Base-by-base conservation (phyloP, 1,140 invertebrate genomes). In the Drosophila elegans region DNA sequence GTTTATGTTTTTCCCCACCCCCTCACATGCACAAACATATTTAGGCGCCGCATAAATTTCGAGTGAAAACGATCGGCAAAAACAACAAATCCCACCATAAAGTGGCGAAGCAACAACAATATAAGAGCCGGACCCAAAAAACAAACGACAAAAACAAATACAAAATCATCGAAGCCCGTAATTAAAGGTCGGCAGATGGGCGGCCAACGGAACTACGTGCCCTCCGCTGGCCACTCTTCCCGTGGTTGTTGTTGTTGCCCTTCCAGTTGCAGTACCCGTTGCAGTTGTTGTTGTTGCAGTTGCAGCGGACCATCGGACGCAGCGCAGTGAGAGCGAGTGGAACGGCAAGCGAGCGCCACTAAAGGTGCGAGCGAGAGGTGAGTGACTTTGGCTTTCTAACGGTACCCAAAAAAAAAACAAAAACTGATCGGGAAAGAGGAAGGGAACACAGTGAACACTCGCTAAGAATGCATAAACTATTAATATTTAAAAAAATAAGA, bases 1-100 rank as follows among this genome's bases (percentile, higher is more conserved):
- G 46, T 51, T 57, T 61, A 61, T 85, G 64, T 67, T 63, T 34
- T 41, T 64, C 29, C n/a, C 12, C 41, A 16, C 21, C 13, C 41
- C 4, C 36, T 3, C 25, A 6, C 9, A 21, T 21, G 16, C 16
- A 32, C 54, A 29, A 11, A 10, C 25, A 44, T 2, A 44, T 32
- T 32, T 34, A 56, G n/a, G n/a, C 54, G 39, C 54, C 41, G 39
- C 11, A 41, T 25, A 61, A 62, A 46, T 41, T 46, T 48, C 27
- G 13, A 78, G 52, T 60, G 41, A 71, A 61, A 49, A 62, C 41
- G 55, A 73, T 53, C 69, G 39, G 52, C 55, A 56, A 60, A 57
- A 36, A 46, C 57, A 60, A 53, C 44, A 62, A 75, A 61, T 41
- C 11, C 10, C 39, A 46, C 25, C 42, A 66, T 25, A 57, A 71